Percentiles rank a stretch among this genome's conserved stretches.
Conservation (phyloP, 2,797 vertebrate species). For the Argyrosomus regius region DNA sequence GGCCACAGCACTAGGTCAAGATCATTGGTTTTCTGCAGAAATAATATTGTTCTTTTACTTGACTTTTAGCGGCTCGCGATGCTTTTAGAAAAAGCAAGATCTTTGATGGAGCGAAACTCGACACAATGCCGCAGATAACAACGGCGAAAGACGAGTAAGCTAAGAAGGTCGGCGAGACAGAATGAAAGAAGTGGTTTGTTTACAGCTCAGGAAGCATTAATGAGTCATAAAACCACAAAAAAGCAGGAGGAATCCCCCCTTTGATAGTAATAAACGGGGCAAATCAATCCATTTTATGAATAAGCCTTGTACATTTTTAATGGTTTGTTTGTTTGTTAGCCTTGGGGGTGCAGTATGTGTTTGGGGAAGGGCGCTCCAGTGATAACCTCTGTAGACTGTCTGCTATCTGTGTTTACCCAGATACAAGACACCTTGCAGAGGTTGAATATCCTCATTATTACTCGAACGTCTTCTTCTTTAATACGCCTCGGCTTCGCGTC, state of each 20-base stretch:
- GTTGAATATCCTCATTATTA: slow-evolving; percentile 83
- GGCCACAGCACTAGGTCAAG: slow-evolving; percentile 98
- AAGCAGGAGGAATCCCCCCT: slow-evolving; percentile 79
- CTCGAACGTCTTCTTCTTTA: slow-evolving; percentile 72
- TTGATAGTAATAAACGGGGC: slow-evolving; percentile 80
- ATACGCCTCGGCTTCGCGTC: slow-evolving; percentile 72
- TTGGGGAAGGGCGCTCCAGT: slow-evolving; percentile 72
- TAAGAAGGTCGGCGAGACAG: slow-evolving; percentile 20
- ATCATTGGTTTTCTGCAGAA: slow-evolving; percentile 87
- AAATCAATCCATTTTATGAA: slow-evolving; percentile 87
- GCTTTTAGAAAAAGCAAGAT: slow-evolving; percentile 43
- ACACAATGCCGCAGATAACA: slow-evolving; percentile 5
- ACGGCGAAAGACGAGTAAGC: slow-evolving; percentile 23
- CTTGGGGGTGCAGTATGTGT: slow-evolving; percentile 79
- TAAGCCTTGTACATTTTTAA: slow-evolving; percentile 85
- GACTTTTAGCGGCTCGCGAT: slow-evolving; percentile 58
- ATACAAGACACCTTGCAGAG: slow-evolving; percentile 80
- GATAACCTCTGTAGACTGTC: slow-evolving; percentile 83
- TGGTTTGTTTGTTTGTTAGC: slow-evolving; percentile 86
- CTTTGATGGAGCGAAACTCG: not conserved
- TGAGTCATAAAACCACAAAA: slow-evolving; percentile 81
- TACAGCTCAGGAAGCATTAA: slow-evolving; percentile 80
- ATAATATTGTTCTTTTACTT: slow-evolving; percentile 78
- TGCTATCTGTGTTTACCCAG: slow-evolving; percentile 85
- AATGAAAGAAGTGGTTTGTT: slow-evolving; percentile 75